Base-by-base conservation (phyloP, 1,140 invertebrate species). In the Penaeus indicus region DNA sequence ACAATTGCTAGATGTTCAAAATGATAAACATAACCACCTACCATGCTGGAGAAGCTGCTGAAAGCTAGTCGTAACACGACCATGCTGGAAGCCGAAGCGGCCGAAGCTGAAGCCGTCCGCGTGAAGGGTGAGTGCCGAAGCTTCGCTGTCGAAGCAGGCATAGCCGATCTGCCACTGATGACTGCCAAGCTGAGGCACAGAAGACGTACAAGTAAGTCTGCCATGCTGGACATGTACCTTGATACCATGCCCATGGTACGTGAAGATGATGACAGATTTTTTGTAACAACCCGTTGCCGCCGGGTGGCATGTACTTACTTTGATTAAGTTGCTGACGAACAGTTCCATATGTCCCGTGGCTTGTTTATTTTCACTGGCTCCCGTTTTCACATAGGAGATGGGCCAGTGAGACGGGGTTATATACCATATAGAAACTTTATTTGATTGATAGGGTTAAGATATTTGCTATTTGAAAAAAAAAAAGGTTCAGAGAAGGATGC, bases 91-190 rank as follows among this genome's bases (percentile, higher is more conserved):
- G 98, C 98, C 11, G 97, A 99, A 93, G n/a, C n/a, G n/a, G 98
- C 98, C 0, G 97, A 99, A 93, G 96, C 98, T 19, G 97, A 99
- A 94, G 96, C 97, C 21, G 94, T 98, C 32, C 94, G 95, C 92
- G 94, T 96, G 84, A 94, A 95, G 84, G 97, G 96, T 18, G 97
- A 98, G 93, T n/a, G 98, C 98, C 16, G 97, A 99, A 93, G 98
- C 0, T 98, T 95, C 93, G 97, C 98, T 32, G 97, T 99, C 3
- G 98, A 98, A 93, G 98, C 98, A 0, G 97, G 96, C 0, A 97
- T 96, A 69, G 98, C 98, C 18, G 98, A 99, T 97, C 98, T 10
- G 97, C 98, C 93, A 97, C 98, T 94, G n/a, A 98, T 99, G 96
- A 96, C 1, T 97, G 97, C 93, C 99, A 99, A 92, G 98, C 98